Evolutionary conservation across 2,888 invertebrate species (phyloP), one percentile per base, ranked within the genome.

Genomic region (Horisme vitalbata): DNA sequence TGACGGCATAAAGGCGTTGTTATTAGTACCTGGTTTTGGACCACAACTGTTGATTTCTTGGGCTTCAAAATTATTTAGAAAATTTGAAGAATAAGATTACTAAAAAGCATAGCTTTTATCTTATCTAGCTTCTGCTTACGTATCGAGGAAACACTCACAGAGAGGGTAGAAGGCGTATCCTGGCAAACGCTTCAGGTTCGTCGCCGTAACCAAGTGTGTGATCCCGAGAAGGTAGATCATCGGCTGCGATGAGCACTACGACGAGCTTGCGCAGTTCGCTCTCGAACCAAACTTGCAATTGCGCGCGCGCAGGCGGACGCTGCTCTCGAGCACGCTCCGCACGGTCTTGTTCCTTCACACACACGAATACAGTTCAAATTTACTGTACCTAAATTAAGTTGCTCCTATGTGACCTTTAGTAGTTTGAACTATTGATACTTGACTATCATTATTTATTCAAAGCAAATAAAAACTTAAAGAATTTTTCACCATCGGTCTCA

Each of bases 271-370:
- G 93, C 48, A 95, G 91, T 67, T 96, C 96, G 47, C 94, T 93
- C 71, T 96, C 95, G 87, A 96, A 97, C 94, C 95, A 96, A 41
- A 97, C 94, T 77, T 97, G 96, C 57, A 97, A 92, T 83, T 96
- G 96, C 23, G 97, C 93, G 12, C 96, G 92, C 28, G 96, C 96
- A 14, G 93, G 92, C 60, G 93, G 93, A 53, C 94, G 93, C 79
- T 95, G 93, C 79, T 95, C 95, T 49, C 78, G 70, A 23, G 75
- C 78, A 5, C 86, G 68, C 55, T 87, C 86, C 18, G 79, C 79
- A 4, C 87, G 81, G 45, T 88, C 88, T 67, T 88, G 88, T 66
- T 87, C 88, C 89, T 89, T 82, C 48, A 73, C 59, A 61, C 27
- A 48, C 45, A 52, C 41, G 24, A 34, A 33, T 21, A 36, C 11